Base-by-base conservation (phyloP, 2,888 invertebrate genomes). In the Strigamia maritima region DNA sequence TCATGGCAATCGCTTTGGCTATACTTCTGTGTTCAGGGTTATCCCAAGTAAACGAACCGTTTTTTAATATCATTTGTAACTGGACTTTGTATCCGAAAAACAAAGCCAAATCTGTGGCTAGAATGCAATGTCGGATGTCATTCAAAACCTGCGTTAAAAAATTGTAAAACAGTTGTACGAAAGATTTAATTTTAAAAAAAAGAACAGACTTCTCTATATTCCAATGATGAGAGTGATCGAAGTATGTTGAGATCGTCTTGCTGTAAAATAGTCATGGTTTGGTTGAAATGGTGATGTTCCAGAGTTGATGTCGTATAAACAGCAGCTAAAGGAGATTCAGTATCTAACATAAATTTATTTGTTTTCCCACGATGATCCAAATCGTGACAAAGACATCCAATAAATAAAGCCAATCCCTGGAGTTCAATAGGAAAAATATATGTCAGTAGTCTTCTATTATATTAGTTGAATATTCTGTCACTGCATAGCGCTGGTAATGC, bases 201-300 rank as follows among this genome's bases (percentile, higher is more conserved):
- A 24, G 22, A 65, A 60, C 80, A 81, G 83, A 86, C 87, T 84
- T 85, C 84, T 84, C 93, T 93, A 86, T 93, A 94, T 81, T 93
- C 92, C 28, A 89, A 88, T 79, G 90, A 90, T 4, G 90, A 89
- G 44, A 94, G 87, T 83, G 92, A 90, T 40, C 90, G 89, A 85
- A 95, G 93, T 80, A 95, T 94, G 84, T 95, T 94, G 86, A 94
- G 94, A 0, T 93, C 93, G 80, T 94, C 93, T 91, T 94, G 88
- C 82, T 87, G 94, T 19, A 94, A 87, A 82, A 94, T 94, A 16
- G 92, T 92, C 35, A 94, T 92, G 0, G 94, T 94, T 84, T 94
- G 94, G 84, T 94, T 94, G 85, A 94, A 94, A 85, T 94, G 94
- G 84, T 94, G 94, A 84, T 94, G 93, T 84, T 94, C 94, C 89